These are phyloP conservation scores for Pseudomyrmex cubaensis DNA, from an alignment of 1,140 invertebrate genomes.

Conservation along the genomic window DNA sequence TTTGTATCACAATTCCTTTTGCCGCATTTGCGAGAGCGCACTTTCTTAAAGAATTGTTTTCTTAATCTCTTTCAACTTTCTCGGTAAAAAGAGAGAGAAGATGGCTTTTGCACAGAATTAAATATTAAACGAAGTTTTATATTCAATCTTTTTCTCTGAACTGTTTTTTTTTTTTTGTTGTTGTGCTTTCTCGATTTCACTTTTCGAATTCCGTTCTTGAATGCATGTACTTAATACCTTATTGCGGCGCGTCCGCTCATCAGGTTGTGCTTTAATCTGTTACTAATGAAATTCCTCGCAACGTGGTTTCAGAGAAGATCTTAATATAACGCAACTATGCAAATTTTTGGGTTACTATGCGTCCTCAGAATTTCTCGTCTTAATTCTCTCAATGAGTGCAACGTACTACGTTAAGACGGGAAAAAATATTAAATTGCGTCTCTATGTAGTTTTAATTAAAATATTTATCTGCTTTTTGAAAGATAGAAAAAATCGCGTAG, in stretches of 20 bases:
- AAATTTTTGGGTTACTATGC: conserved; percentile 60
- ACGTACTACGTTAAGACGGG: not conserved
- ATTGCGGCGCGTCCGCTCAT: conserved; percentile 47
- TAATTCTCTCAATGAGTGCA: conserved; percentile 36
- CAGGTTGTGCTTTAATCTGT: conserved; percentile 47
- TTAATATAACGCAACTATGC: conserved; percentile 58
- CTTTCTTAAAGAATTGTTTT: not conserved
- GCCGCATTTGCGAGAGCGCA: too few relatives aligned
- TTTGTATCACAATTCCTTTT: conserved; percentile 30
- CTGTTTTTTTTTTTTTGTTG: not conserved
- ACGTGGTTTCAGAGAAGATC: conserved; percentile 38
- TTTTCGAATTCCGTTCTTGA: not conserved
- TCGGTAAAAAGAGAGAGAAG: not conserved
- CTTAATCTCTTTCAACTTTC: not conserved
- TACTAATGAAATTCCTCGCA: conserved; percentile 59
- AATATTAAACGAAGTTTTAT: not conserved
- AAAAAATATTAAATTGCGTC: conserved; percentile 9
- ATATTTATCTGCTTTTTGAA: too few relatives aligned
- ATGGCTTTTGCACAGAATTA: not conserved
- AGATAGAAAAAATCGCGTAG: too few relatives aligned
- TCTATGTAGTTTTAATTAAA: not conserved
- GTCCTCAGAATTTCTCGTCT: conserved; percentile 32
- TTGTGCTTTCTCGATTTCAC: not conserved
- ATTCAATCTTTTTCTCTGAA: not conserved
- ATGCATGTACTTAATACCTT: conserved; percentile 22